Conservation (phyloP, 2,888 invertebrate species). For the Phaedon cochleariae region DNA sequence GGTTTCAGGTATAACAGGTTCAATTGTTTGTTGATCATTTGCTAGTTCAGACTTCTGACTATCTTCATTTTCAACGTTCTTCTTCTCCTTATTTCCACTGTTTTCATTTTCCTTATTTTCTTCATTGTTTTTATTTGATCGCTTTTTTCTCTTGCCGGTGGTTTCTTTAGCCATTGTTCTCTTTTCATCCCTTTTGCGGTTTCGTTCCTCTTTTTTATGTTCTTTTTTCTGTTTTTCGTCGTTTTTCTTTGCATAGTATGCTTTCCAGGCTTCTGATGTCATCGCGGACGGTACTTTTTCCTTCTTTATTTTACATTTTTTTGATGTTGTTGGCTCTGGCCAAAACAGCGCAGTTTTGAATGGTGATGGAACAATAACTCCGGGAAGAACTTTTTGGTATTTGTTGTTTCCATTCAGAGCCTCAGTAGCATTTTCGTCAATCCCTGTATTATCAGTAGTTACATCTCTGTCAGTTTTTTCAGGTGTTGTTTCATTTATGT, state of each 20-base stretch:
- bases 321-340: slow-evolving; percentile 2
- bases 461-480: no score
- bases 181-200: background rate
- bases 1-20: background rate
- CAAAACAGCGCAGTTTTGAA: slow-evolving; percentile 9
- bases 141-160: background rate
- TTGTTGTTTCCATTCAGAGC: no score
- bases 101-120: no score
- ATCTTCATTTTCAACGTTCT: slow-evolving; percentile 8
- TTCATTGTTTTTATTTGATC: background rate
- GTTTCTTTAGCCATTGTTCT: slow-evolving; percentile 6
- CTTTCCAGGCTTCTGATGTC: slow-evolving; percentile 3
- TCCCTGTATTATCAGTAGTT: no score
- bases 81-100: no score
- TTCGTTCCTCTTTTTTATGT: background rate
- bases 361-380: background rate
- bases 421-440: no score
- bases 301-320: background rate
- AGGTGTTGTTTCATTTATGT: no score
- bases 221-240: background rate
- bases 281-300: no score
- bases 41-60: slow-evolving; percentile 1
- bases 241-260: slow-evolving; percentile 1
- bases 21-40: background rate
- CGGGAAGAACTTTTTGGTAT: no score